These are phyloP conservation scores for Merluccius polli DNA, from an alignment of 2,797 vertebrate species.

Conservation along the genomic window DNA sequence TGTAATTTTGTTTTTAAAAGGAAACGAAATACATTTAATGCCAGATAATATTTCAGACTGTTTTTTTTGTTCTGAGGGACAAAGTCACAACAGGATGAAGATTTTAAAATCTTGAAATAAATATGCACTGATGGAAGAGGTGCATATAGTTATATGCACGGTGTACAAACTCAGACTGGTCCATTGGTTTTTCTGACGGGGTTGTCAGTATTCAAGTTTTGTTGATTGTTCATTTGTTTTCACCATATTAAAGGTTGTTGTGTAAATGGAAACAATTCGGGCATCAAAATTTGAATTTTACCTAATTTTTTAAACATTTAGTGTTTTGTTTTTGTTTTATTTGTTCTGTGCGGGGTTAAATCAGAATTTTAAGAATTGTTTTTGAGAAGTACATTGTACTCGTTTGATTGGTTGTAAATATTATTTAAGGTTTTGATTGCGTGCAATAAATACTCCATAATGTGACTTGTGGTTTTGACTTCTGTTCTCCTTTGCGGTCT, in stretches of 20 bases:
- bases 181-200: constrained; percentile 14
- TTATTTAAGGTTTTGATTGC: constrained; percentile 76
- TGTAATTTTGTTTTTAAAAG: constrained; percentile 5
- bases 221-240: not conserved
- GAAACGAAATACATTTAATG: not conserved
- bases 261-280: not conserved
- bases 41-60: not conserved
- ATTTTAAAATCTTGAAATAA: constrained; percentile 9
- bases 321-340: constrained; percentile 11
- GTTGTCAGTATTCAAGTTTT: constrained; percentile 15
- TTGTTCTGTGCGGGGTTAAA: constrained; percentile 22
- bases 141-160: constrained; percentile 10
- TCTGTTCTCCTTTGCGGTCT: constrained; percentile 19
- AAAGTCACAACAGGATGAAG: constrained; percentile 4
- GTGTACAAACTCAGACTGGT: constrained; percentile 21
- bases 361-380: constrained; percentile 22
- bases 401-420: constrained; percentile 77
- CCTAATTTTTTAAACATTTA: not conserved
- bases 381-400: constrained; percentile 15
- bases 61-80: constrained; percentile 3
- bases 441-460: constrained; percentile 80
- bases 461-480: constrained; percentile 29
- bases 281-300: not conserved
- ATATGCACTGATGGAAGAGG: constrained; percentile 22
- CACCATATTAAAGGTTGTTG: not conserved